phyloP scores from a whole-genome alignment of 2,888 invertebrate genomes.

The Odontomyia ornata region DNA sequence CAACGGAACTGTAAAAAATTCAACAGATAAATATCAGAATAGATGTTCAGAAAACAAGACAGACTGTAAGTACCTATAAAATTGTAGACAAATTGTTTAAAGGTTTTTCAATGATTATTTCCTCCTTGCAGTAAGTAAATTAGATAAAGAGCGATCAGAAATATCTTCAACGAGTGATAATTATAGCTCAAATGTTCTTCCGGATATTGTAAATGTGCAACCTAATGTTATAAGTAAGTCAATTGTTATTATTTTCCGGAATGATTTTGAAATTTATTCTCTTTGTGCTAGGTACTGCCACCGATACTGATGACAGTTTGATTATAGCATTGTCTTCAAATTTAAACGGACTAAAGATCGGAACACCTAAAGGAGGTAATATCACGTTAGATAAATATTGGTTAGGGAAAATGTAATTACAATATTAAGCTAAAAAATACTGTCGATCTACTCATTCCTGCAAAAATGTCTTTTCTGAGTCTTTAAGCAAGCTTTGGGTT shows the following conservation, averaged over 20 bases:
- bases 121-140: slow-evolving; percentile 12
- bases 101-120: background rate
- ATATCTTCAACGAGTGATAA: slow-evolving; percentile 21
- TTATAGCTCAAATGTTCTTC: slow-evolving; percentile 32
- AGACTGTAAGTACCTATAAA: slow-evolving; percentile 6
- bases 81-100: background rate
- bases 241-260: background rate
- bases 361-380: slow-evolving; percentile 40
- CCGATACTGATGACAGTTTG: slow-evolving; percentile 35
- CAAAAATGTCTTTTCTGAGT: too few relatives aligned
- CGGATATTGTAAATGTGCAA: slow-evolving; percentile 49
- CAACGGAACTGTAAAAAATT: slow-evolving; percentile 40
- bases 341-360: slow-evolving; percentile 27
- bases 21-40: background rate
- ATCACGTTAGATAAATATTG: too few relatives aligned
- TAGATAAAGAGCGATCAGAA: slow-evolving; percentile 16
- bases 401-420: background rate
- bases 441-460: too few relatives aligned
- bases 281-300: background rate
- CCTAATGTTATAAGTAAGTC: slow-evolving; percentile 37
- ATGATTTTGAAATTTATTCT: background rate
- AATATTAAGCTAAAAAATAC: too few relatives aligned
- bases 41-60: background rate
- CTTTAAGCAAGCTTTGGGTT: too few relatives aligned
- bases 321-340: slow-evolving; percentile 23